Evolutionary conservation across 64 coral and sea anemone species (phyloP).

Genomic region (Exaiptasia diaphana): DNA sequence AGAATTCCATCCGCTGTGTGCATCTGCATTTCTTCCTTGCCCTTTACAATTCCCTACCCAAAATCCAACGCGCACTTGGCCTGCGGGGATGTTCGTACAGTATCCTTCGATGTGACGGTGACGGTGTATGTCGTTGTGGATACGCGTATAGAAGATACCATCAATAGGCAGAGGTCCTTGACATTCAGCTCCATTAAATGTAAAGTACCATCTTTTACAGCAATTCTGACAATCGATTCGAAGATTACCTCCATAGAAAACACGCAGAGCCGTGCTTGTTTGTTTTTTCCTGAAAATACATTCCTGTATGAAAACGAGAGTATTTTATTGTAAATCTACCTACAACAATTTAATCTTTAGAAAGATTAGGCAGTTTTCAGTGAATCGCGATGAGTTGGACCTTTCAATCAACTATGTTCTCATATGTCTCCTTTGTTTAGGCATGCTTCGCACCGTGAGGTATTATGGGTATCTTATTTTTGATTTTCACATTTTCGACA

Average conservation of each 20-base stretch:
- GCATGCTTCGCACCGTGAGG: too few relatives aligned
- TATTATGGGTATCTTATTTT: too few relatives aligned
- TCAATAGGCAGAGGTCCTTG: constrained; percentile 6
- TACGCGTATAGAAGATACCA: background rate
- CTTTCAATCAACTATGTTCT: too few relatives aligned
- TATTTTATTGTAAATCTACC: too few relatives aligned
- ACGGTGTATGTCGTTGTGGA: background rate
- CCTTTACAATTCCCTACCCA: background rate
- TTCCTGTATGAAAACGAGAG: constrained; percentile 5
- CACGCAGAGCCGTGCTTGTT: background rate
- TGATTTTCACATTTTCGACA: too few relatives aligned
- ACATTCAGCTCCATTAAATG: constrained; percentile 28
- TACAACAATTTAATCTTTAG: too few relatives aligned
- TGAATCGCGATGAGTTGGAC: too few relatives aligned
- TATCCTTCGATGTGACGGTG: background rate
- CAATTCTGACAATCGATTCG: background rate
- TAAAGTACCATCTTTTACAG: constrained; percentile 29
- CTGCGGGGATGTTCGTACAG: constrained; percentile 16
- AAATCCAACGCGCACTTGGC: constrained; percentile 28
- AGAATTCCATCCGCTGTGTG: background rate
- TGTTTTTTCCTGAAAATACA: constrained; percentile 15
- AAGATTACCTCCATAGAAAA: background rate
- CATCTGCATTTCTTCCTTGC: background rate
- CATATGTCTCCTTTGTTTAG: too few relatives aligned
- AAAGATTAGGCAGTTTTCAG: too few relatives aligned